Evolutionary conservation across 2,888 invertebrate species (phyloP).

Genomic region (Caenorhabditis afra): DNA sequence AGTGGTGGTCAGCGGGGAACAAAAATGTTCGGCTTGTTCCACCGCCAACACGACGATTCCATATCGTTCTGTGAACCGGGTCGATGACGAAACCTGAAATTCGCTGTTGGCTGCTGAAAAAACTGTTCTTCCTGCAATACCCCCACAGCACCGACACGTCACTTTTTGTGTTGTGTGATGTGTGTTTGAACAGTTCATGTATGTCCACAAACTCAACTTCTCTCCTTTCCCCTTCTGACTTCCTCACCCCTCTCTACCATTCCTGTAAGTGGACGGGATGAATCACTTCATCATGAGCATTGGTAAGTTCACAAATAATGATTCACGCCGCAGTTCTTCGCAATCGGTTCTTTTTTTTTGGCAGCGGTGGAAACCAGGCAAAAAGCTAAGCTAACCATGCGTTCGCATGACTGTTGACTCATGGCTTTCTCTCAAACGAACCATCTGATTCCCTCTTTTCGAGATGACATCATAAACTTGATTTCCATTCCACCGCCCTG

Average conservation of each 20-base stretch:
- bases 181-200: slow-evolving; percentile 52
- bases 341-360: background rate
- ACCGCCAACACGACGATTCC: too few relatives aligned
- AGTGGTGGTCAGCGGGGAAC: too few relatives aligned
- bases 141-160: slow-evolving; percentile 15
- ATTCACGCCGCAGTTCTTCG: background rate
- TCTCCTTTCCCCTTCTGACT: background rate
- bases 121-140: too few relatives aligned
- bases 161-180: slow-evolving; percentile 27
- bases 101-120: too few relatives aligned
- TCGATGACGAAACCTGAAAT: too few relatives aligned
- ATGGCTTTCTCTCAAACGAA: background rate
- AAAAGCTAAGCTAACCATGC: slow-evolving; percentile 6
- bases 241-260: too few relatives aligned
- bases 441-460: background rate
- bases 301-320: background rate
- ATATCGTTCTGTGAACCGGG: too few relatives aligned
- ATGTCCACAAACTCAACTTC: slow-evolving; percentile 37
- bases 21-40: too few relatives aligned
- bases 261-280: slow-evolving; percentile 23
- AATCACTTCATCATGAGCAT: background rate
- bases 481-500: background rate
- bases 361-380: too few relatives aligned
- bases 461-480: background rate
- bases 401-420: slow-evolving; percentile 39